These are phyloP conservation scores for Heterocephalus glaber DNA, from an alignment of 2,113 vertebrate genomes.

Conservation along the genomic window DNA sequence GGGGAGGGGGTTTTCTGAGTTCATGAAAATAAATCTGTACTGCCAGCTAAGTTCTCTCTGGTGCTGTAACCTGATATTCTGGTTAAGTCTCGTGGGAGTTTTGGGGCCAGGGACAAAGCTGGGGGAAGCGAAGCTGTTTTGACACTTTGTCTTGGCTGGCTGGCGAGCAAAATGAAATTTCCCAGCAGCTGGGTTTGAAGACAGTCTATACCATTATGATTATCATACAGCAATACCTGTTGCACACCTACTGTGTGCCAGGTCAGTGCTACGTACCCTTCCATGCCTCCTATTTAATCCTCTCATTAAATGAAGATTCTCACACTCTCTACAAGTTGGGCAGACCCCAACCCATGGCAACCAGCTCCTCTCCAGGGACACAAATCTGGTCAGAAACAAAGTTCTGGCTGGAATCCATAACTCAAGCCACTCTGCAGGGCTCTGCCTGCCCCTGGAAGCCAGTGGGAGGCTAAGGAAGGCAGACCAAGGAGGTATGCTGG, in stretches of 20 bases:
- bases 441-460: neutral
- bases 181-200: neutral
- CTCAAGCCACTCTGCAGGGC: neutral
- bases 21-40: constrained; percentile 64
- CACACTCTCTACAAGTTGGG: neutral
- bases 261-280: neutral
- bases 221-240: neutral
- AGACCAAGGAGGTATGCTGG: neutral
- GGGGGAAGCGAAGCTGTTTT: constrained; percentile 66
- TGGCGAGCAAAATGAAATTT: neutral
- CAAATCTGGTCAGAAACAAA: neutral
- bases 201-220: fast-evolving
- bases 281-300: neutral
- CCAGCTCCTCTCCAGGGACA: too few species aligned
- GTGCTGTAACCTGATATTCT: constrained; percentile 12
- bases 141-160: fast-evolving
- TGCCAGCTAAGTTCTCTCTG: constrained; percentile 61
- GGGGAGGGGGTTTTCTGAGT: constrained; percentile 62
- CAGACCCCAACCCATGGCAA: neutral
- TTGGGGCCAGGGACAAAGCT: neutral
- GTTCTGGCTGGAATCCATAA: neutral
- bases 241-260: neutral
- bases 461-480: neutral
- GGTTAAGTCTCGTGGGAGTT: constrained; percentile 47
- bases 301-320: neutral